phyloP scores from a whole-genome alignment of 1,140 invertebrate species.

The Nasonia giraulti region DNA sequence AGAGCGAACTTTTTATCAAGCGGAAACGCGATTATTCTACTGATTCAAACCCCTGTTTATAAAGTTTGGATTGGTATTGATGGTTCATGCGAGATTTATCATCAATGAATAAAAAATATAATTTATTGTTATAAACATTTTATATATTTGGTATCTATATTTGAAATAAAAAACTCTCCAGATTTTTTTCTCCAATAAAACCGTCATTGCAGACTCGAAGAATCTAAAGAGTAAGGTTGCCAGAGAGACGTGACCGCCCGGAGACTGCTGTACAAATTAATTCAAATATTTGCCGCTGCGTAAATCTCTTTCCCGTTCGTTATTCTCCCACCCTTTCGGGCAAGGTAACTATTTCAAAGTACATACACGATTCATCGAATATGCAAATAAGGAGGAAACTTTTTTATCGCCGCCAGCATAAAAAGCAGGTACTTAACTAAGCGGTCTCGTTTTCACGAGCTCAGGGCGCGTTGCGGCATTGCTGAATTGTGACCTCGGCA shows the following conservation, averaged over 20 bases:
- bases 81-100: too few relatives aligned
- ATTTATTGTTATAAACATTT: too few relatives aligned
- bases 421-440: constrained; percentile 1
- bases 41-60: too few relatives aligned
- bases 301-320: neutral
- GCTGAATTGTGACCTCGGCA: neutral
- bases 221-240: neutral
- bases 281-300: neutral
- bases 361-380: constrained; percentile 4
- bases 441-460: neutral
- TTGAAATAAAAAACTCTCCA: neutral
- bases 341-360: neutral
- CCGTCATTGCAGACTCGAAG: neutral
- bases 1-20: too few relatives aligned
- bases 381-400: neutral
- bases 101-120: too few relatives aligned
- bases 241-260: too few relatives aligned
- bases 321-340: neutral
- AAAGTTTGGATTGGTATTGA: too few relatives aligned
- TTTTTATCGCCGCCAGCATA: neutral
- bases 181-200: neutral
- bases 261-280: neutral
- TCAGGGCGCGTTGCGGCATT: neutral
- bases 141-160: neutral
- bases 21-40: too few relatives aligned